Evolutionary conservation across 2,113 vertebrate species (phyloP), one percentile per base, ranked within the genome.

Genomic region (Oryzias curvinotus): DNA sequence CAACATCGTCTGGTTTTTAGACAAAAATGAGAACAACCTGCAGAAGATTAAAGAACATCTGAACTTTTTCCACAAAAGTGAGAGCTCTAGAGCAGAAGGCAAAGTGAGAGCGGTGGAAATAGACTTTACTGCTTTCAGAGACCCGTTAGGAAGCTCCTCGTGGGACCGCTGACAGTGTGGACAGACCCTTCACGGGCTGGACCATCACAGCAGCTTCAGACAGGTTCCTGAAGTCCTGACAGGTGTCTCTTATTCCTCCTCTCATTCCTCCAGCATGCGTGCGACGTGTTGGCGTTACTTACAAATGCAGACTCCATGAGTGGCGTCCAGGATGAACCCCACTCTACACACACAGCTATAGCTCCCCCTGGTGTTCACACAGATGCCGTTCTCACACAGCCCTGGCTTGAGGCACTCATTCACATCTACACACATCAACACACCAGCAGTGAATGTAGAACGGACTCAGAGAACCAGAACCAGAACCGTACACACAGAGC

Each of bases 271-370:
- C 41, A 14, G 60, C 52, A 47, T 73, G 68, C 57, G 45, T 67
- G 64, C 65, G 45, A 44, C 14, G 55, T 53, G 71, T 55, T 62
- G 63, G 70, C 48, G 50, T 54, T 85, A 96, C 96, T 98, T 85
- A 99, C 97, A 99, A 85, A 99, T 93, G 77, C 97, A 99, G 78
- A 95, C 93, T 83, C 95, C 95, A 47, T 95, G 93, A 1, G 95
- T 93, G 0, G 95, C 94, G 48, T 99, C 97, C 76, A 98, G 87
- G 86, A 99, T 93, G 87, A 87, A 96, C 25, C 96, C 96, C 10
- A 74, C 80, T 75, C 89, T 91, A 88, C 97, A 99, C 65, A 95
- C 90, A 77, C 97, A 99, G 73, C 91, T 93, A 89, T 94, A 98
- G 90, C 96, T 96, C 76, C 97, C 97, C 1, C 91, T 91, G 65